phyloP scores from a whole-genome alignment of 1,140 invertebrate genomes.

The Achroia grisella region DNA sequence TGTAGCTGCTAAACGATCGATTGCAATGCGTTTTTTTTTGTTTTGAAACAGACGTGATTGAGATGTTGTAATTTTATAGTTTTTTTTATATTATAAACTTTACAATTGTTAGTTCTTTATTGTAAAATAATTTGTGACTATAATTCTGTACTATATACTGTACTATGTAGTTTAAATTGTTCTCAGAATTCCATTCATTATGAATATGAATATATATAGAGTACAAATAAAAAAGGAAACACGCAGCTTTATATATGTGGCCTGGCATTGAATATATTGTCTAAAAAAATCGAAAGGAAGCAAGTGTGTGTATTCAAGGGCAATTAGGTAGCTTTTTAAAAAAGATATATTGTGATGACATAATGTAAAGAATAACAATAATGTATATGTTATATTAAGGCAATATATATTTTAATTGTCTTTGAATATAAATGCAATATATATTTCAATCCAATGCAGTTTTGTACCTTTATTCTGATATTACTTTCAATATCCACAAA shows the following conservation, averaged over 20 bases:
- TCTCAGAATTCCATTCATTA: conserved; percentile 56
- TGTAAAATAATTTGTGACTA: conserved; percentile 12
- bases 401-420: no score
- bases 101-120: no score
- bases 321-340: conserved; percentile 2
- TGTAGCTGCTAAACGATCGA: no score
- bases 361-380: conserved; percentile 27
- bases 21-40: no score
- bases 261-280: conserved; percentile 22
- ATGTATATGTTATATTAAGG: no score
- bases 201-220: conserved; percentile 43
- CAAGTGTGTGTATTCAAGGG: background rate
- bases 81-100: no score
- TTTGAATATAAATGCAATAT: no score
- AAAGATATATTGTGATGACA: conserved; percentile 13
- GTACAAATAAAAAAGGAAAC: background rate
- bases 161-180: conserved; percentile 28
- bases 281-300: conserved; percentile 8
- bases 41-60: no score
- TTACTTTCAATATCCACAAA: no score
- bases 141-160: conserved; percentile 9
- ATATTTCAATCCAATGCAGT: no score
- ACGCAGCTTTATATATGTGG: background rate
- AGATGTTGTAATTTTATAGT: no score
- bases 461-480: no score